Evolutionary conservation across 2,113 vertebrate genomes (phyloP), one percentile per base, ranked within the genome.

Genomic region (Pardalotus punctatus): DNA sequence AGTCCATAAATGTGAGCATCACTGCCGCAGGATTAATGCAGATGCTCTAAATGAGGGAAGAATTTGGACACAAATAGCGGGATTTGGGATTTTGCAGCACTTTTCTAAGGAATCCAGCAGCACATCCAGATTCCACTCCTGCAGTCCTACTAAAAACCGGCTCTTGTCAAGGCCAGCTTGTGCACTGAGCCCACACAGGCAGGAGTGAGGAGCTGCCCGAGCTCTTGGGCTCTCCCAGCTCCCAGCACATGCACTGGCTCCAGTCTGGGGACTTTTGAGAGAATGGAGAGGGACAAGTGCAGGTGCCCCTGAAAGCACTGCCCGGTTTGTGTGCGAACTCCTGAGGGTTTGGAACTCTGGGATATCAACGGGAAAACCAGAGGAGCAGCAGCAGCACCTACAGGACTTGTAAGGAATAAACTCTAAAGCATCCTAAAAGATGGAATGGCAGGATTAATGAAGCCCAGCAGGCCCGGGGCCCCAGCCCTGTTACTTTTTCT

Each of bases 401-500:
- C 27, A 51, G 51, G 33, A 7, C 17, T 51, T 9, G 1, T 2
- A 51, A 24, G 43, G 9, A 42, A 47, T 6, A 6, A 42, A 20
- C 12, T 35, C 51, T 10, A 10, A 58, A 54, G 56, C 48, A 35
- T 2, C 35, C 11, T 2, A 29, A 21, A n/a, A 54, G 16, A 53
- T 16, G 2, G 27, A 64, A 11, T 4, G 19, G 0, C 0, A 27
- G 61, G 38, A 29, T 2, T 7, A 11, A 6, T 7, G 5, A 4
- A 17, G 45, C 12, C 77, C 62, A 33, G 79, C 11, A 69, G 58
- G 27, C 22, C 42, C 38, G 17, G 42, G 61, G 33, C 31, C 56
- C 29, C 11, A 2, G 21, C 29, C n/a, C 28, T 3, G 96, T 98
- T 98, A 99, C 99, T 99, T 99, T 70, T 99, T 99, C 97, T 99